Evolutionary conservation across 2,113 vertebrate genomes (phyloP).

Genomic region (Cranoglanis bouderius): DNA sequence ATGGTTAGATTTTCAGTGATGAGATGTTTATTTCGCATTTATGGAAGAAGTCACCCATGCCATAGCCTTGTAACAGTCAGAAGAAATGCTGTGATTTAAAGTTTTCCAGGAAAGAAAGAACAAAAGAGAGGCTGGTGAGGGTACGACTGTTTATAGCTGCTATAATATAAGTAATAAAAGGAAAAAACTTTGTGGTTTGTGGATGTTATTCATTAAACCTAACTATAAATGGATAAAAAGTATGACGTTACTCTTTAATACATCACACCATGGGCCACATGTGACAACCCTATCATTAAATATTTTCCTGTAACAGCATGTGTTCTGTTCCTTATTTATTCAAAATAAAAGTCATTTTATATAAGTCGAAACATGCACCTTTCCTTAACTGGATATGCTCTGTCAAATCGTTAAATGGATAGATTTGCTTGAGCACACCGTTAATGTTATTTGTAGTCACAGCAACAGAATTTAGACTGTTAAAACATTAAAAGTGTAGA

Average conservation of each 20-base stretch:
- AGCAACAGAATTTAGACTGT: neutral
- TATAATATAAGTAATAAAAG: neutral
- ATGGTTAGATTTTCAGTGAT: neutral
- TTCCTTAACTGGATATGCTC: neutral
- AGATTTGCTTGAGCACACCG: neutral
- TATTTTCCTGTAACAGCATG: neutral
- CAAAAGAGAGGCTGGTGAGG: neutral
- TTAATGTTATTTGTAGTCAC: slow-evolving; percentile 10
- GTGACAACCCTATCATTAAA: neutral
- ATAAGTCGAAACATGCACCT: neutral
- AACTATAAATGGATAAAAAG: neutral
- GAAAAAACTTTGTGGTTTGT: neutral
- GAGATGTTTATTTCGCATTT: neutral
- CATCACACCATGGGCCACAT: neutral
- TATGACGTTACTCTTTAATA: neutral
- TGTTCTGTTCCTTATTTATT: neutral
- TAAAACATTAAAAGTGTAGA: neutral
- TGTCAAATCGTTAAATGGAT: neutral
- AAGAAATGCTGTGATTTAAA: neutral
- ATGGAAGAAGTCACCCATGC: neutral
- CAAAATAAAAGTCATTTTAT: neutral
- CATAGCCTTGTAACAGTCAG: neutral
- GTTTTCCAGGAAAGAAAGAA: neutral
- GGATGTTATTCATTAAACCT: neutral
- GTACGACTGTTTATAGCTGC: neutral